Evolutionary conservation across 2,113 vertebrate species (phyloP), one percentile per base, ranked within the genome.

Genomic region (Tyrannus savana): DNA sequence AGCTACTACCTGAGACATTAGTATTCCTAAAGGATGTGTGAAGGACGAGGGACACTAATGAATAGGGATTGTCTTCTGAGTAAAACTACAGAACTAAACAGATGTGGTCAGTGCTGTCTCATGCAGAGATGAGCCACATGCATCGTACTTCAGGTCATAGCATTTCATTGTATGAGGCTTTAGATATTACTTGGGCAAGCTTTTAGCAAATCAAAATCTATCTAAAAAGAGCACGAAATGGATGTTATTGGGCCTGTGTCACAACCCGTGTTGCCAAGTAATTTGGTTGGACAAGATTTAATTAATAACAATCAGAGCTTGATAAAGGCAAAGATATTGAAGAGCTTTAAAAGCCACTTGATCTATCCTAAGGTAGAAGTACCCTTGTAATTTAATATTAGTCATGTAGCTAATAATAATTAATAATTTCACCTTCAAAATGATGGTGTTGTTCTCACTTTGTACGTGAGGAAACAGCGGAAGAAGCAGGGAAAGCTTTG

Each of bases 281-380:
- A 55, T 85, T 89, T 0, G 0, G n/a, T 47, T 64, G 49, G 84
- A 47, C 56, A 58, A 75, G 60, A 72, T 78, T 74, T 68, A 92
- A 75, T 71, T 89, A 90, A 74, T 86, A 82, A 41, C 41, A 44
- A 49, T 87, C 64, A 68, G 37, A 84, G 39, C 35, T 75, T 92
- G 88, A 77, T 66, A 88, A 88, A 93, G 59, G 35, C 13, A 77
- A 67, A 91, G 73, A 30, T 84, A 68, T 4, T 64, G 74, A 89
- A 92, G 80, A 75, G 52, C 44, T 89, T 93, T 94, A 95, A 93
- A 96, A 90, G 80, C 73, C 84, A 89, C 81, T 90, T 90, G 83
- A 92, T 88, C 50, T 77, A 84, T 88, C 73, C 56, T 52, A 78
- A 75, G 41, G 28, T 31, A 89, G 56, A 72, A 87, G 27, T 87